Percentiles rank a stretch among this genome's conserved stretches.
phyloP scores from a whole-genome alignment of 2,888 invertebrate species.

The Drosophila acutilabella region DNA sequence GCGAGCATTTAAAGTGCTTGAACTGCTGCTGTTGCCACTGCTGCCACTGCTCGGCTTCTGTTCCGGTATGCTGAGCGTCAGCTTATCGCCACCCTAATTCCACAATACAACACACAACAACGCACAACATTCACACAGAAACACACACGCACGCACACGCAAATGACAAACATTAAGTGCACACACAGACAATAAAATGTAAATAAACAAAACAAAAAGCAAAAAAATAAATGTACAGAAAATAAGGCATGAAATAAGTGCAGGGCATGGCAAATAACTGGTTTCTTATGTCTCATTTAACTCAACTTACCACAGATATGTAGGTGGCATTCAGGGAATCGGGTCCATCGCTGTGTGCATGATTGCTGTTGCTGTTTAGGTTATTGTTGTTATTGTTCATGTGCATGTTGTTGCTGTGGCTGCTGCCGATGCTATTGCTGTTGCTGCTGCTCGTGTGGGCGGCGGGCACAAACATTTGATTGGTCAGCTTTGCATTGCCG shows the following conservation, averaged over 20 bases:
- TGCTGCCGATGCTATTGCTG: conserved; percentile 36
- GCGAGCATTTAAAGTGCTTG: conserved; percentile 51
- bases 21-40: conserved; percentile 57
- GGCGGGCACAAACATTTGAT: conserved; percentile 87
- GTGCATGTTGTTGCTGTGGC: conserved; percentile 61
- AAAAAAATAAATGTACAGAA: conserved; percentile 63
- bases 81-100: conserved; percentile 89
- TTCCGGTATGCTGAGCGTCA: conserved; percentile 89
- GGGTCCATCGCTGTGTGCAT: conserved; percentile 82
- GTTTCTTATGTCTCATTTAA: conserved; percentile 39
- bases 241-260: conserved; percentile 66
- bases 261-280: conserved; percentile 65
- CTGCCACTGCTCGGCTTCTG: conserved; percentile 81
- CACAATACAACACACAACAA: conserved; percentile 26
- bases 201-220: conserved; percentile 62
- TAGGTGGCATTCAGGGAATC: conserved; percentile 88
- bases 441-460: conserved; percentile 75
- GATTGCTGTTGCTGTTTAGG: conserved; percentile 52
- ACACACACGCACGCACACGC: conserved; percentile 32
- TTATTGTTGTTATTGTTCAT: conserved; percentile 55
- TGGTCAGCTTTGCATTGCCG: conserved; percentile 86
- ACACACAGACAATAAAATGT: conserved; percentile 67
- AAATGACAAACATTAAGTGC: conserved; percentile 56
- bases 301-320: conserved; percentile 90
- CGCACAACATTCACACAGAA: conserved; percentile 29